Base-by-base conservation (phyloP, 2,888 invertebrate species). In the Flexamia atlantica region DNA sequence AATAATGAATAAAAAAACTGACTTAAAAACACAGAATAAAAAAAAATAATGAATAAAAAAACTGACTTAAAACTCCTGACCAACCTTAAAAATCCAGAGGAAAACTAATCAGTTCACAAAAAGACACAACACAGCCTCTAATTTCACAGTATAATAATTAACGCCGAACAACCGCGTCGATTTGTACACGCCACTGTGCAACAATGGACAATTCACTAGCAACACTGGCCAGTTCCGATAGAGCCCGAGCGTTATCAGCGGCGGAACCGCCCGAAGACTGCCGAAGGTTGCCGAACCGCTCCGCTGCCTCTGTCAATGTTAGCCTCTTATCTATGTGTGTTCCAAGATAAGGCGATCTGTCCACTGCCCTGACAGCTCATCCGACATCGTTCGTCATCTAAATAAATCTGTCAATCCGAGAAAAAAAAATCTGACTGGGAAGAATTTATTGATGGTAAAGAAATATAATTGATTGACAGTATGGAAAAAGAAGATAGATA, bases 341-440 rank as follows among this genome's bases (percentile, higher is more conserved):
- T 46, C 57, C 1, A 7, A 23, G 57, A 23, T 23, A 23, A 57
- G 57, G 23, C 46, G 46, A 20, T 57, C 57, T 23, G 23, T 57
- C 57, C 12, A 57, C 57, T 57, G 20, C 23, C 20, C 7, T 57
- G 57, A 57, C 57, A 23, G 57, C 57, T 46, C 46, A 46, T 46
- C 46, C 46, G 46, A 46, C 46, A 57, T 20, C 57, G 57, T 57
- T 46, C 7, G 17, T 46, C 46, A 57, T 57, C 57, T 57, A 57
- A 57, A 57, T 57, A 57, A 57, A 57, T 57, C 57, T 57, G 57
- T 57, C 57, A 57, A 57, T 57, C 57, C 23, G 23, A 12, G 9
- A 53, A 17, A 40, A 40, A 7, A 40, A 53, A 14, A 53, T 53
- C n/a, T 53, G 53, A 14, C 53, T n/a, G 12, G 17, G n/a, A 53